Percentiles rank a stretch among this genome's conserved stretches.
These are phyloP conservation scores for Torymus aiolomorphi DNA, from an alignment of 2,888 invertebrate species.

Conservation along the genomic window DNA sequence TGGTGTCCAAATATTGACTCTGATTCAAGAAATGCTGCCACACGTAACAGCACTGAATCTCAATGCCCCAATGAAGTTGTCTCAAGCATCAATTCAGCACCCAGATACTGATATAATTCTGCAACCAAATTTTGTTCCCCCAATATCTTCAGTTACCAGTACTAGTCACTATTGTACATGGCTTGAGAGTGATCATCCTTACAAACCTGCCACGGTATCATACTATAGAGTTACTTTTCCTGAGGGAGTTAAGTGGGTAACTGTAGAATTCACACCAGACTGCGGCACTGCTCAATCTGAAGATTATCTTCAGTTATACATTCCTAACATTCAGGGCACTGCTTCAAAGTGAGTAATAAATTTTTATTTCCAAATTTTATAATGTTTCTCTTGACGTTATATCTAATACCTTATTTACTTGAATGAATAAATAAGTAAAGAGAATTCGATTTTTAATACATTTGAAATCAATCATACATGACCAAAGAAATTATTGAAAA, in stretches of 20 bases:
- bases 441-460: neutral
- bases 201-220: slow-evolving; percentile 90
- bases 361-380: no score
- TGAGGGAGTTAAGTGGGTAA: slow-evolving; percentile 91
- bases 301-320: slow-evolving; percentile 87
- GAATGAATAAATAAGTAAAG: neutral
- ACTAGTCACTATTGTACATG: slow-evolving; percentile 92
- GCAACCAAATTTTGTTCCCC: slow-evolving; percentile 52
- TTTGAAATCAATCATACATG: neutral
- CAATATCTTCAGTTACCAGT: slow-evolving; percentile 76
- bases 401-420: no score
- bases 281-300: slow-evolving; percentile 96
- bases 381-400: no score
- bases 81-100: slow-evolving; percentile 69
- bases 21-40: slow-evolving; percentile 92
- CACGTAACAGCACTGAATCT: slow-evolving; percentile 92
- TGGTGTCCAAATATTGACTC: slow-evolving; percentile 88
- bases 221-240: slow-evolving; percentile 95
- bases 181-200: slow-evolving; percentile 98
- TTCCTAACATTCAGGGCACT: slow-evolving; percentile 76
- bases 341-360: slow-evolving; percentile 62
- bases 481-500: slow-evolving; percentile 16
- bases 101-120: slow-evolving; percentile 72
- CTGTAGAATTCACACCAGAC: slow-evolving; percentile 93
- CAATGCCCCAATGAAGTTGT: slow-evolving; percentile 76